Conservation (phyloP, 2,797 vertebrate genomes). For the Sebastes diaconus region DNA sequence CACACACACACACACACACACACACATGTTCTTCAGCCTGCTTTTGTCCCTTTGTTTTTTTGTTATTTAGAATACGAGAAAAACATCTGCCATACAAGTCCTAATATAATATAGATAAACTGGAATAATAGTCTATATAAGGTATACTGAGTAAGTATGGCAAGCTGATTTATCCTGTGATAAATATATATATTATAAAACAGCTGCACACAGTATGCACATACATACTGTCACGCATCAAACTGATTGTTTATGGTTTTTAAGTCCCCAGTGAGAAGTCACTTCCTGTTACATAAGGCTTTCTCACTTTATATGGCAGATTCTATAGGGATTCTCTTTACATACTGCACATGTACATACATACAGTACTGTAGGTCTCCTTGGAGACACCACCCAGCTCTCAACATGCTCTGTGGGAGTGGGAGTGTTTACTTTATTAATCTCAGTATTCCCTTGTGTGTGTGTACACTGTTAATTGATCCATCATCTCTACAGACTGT, state of each 20-base stretch:
- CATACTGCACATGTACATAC: neutral
- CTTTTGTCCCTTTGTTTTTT: too few relatives aligned
- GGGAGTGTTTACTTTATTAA: slow-evolving; percentile 39
- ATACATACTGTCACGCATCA: neutral
- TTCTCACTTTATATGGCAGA: slow-evolving; percentile 15
- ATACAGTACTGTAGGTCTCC: neutral
- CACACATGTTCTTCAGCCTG: too few relatives aligned
- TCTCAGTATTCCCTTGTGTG: neutral
- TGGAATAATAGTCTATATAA: neutral
- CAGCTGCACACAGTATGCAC: neutral
- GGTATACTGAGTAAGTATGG: neutral
- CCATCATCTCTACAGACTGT: slow-evolving; percentile 16
- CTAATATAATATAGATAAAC: neutral
- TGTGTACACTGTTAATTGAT: slow-evolving; percentile 16
- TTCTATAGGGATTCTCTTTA: neutral
- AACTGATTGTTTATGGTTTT: neutral
- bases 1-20: too few relatives aligned
- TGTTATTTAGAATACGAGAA: too few relatives aligned
- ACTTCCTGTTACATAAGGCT: neutral
- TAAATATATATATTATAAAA: neutral
- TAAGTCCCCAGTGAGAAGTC: neutral
- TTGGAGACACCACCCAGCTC: neutral
- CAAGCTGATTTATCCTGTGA: neutral
- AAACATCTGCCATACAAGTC: too few relatives aligned
- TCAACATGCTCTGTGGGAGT: neutral